Evolutionary conservation across 2,888 invertebrate species (phyloP).

Genomic region (Spialia ferax): DNA sequence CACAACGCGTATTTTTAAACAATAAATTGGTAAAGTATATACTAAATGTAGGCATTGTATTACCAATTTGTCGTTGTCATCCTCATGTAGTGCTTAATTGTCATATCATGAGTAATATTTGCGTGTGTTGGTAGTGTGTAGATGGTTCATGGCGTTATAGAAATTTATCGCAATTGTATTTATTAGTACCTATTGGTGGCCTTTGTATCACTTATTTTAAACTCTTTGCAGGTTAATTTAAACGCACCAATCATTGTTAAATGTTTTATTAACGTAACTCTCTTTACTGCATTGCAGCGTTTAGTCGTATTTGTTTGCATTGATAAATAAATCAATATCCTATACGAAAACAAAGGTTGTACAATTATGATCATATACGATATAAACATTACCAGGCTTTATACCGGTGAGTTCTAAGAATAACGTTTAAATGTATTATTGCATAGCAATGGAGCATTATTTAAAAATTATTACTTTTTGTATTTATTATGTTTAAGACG

Average conservation of each 20-base stretch:
- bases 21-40: constrained; percentile 28
- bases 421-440: constrained; percentile 21
- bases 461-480: constrained; percentile 29
- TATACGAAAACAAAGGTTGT: constrained; percentile 45
- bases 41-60: constrained; percentile 14
- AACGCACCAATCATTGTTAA: constrained; percentile 23
- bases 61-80: too few relatives aligned
- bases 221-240: constrained; percentile 7
- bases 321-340: constrained; percentile 31
- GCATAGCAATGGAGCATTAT: constrained; percentile 27
- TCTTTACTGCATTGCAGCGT: neutral
- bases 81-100: constrained; percentile 51
- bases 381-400: constrained; percentile 26
- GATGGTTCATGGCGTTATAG: constrained; percentile 34
- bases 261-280: neutral
- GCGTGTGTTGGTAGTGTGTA: constrained; percentile 57
- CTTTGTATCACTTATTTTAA: constrained; percentile 47
- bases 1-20: constrained; percentile 8
- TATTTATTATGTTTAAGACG: constrained; percentile 38
- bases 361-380: constrained; percentile 30
- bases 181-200: constrained; percentile 56
- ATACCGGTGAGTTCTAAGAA: constrained; percentile 26
- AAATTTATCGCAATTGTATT: constrained; percentile 24
- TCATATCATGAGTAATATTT: constrained; percentile 45
- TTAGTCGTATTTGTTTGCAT: constrained; percentile 3